Percentiles rank a stretch among this genome's conserved stretches.
Conservation (phyloP, 2,888 invertebrate species). For the Sinelater perroti region DNA sequence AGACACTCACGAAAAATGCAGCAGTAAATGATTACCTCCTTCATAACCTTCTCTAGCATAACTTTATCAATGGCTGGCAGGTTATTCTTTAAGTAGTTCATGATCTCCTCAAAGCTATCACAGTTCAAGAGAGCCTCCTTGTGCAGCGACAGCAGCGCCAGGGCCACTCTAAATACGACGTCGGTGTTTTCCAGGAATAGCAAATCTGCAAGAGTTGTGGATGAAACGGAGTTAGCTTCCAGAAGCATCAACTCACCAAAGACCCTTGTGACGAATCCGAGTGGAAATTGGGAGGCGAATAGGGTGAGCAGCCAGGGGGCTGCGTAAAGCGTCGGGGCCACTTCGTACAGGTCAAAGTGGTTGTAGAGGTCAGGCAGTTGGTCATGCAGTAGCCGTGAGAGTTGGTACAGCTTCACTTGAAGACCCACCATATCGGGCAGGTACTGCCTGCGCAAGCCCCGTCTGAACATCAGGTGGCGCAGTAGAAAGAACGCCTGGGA, state of each 20-base stretch:
- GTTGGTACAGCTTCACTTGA: constrained; percentile 88
- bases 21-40: constrained; percentile 65
- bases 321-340: constrained; percentile 93
- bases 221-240: neutral
- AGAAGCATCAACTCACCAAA: constrained; percentile 83
- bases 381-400: constrained; percentile 91
- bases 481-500: constrained; percentile 87
- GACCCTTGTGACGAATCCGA: constrained; percentile 93
- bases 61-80: constrained; percentile 75
- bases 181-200: constrained; percentile 90
- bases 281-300: constrained; percentile 95
- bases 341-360: constrained; percentile 87
- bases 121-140: constrained; percentile 84
- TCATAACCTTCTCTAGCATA: constrained; percentile 83
- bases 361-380: constrained; percentile 84
- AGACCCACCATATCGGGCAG: constrained; percentile 94
- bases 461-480: constrained; percentile 89
- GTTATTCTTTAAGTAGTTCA: constrained; percentile 88
- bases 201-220: constrained; percentile 82
- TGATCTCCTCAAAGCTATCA: constrained; percentile 91
- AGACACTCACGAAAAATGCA: constrained; percentile 1
- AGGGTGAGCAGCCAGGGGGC: constrained; percentile 97
- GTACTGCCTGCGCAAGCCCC: constrained; percentile 89
- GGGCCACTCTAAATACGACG: constrained; percentile 88
- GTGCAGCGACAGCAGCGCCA: constrained; percentile 85